These are phyloP conservation scores for Drosophila seclusa DNA, from an alignment of 2,888 invertebrate species.

Conservation along the genomic window DNA sequence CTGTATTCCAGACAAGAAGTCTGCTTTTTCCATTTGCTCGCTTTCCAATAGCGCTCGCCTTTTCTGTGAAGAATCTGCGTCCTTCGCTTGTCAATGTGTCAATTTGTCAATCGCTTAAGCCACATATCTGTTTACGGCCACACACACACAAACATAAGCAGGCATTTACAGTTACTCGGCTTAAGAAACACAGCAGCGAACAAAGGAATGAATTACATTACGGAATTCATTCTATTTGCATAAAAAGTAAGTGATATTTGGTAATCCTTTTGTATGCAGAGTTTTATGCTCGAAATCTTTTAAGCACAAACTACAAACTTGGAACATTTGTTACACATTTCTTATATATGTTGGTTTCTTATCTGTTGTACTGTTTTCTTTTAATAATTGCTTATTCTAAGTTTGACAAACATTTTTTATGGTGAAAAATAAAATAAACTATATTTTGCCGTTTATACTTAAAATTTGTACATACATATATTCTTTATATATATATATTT, in stretches of 20 bases:
- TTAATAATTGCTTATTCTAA: not conserved
- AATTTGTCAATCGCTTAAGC: slow-evolving; percentile 43
- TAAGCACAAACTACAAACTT: not conserved
- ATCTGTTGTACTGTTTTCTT: not conserved
- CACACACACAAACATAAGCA: not conserved
- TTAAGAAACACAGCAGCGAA: not conserved
- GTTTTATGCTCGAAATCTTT: not conserved
- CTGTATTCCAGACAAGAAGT: slow-evolving; percentile 13
- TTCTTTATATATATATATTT: not conserved
- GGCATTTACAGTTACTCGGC: not conserved
- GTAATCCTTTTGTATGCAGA: not conserved
- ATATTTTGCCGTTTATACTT: no score
- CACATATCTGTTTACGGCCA: slow-evolving; percentile 24
- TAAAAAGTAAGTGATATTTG: not conserved
- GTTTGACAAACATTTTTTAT: not conserved
- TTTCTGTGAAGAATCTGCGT: slow-evolving; percentile 2
- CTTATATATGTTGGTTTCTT: no score
- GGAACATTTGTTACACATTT: not conserved
- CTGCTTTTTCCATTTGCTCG: not conserved
- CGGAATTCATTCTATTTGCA: not conserved
- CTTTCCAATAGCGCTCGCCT: not conserved
- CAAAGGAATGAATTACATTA: not conserved
- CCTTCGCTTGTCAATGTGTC: slow-evolving; percentile 45
- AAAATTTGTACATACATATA: not conserved
- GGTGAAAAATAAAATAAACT: no score